These are phyloP conservation scores for Oncorhynchus tshawytscha DNA, from an alignment of 2,113 vertebrate species.

Conservation along the genomic window DNA sequence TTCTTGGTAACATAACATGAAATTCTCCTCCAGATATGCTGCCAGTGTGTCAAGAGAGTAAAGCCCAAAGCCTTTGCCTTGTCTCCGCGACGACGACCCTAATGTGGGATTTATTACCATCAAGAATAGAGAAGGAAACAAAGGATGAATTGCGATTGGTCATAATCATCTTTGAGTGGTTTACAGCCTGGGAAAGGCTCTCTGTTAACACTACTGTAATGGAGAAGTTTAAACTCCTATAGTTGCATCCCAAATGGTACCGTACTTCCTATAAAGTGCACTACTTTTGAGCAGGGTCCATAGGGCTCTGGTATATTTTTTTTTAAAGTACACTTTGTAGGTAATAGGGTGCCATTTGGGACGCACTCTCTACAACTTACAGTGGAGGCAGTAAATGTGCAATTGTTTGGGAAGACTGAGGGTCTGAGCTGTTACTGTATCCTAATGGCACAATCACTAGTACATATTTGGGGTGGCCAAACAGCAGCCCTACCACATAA, in stretches of 20 bases:
- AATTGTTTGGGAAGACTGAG: neutral
- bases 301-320: too few species aligned
- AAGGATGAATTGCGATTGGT: constrained; percentile 24
- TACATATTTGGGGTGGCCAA: too few species aligned
- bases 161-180: constrained; percentile 40
- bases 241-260: too few species aligned
- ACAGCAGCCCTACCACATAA: too few species aligned
- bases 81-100: constrained; percentile 14
- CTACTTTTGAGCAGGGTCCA: too few species aligned
- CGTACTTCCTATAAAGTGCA: too few species aligned
- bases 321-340: too few species aligned
- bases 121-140: constrained; percentile 20
- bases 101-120: constrained; percentile 29
- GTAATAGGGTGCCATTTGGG: too few species aligned
- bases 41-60: constrained; percentile 10
- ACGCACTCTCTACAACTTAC: neutral
- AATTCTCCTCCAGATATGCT: neutral
- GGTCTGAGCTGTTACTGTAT: neutral
- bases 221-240: constrained; percentile 31
- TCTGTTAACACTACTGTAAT: constrained; percentile 3
- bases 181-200: constrained; percentile 16
- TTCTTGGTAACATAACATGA: neutral
- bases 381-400: constrained; percentile 40
- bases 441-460: too few species aligned
- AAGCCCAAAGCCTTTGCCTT: constrained; percentile 7